Conservation (phyloP, 2,888 invertebrate species). For the Dione juno region DNA sequence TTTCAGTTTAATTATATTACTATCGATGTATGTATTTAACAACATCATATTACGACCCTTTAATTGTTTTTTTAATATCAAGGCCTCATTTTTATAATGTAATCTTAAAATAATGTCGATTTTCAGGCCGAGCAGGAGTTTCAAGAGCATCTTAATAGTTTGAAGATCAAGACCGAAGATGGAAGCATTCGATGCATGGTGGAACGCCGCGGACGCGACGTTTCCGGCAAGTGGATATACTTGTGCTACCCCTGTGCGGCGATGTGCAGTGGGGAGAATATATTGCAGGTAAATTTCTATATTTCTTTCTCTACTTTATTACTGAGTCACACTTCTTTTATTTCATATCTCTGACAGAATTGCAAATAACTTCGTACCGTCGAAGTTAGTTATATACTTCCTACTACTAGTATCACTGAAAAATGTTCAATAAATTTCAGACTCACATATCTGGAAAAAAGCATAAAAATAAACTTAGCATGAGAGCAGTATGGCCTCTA, state of each 20-base stretch:
- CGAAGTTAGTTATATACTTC: too few relatives aligned
- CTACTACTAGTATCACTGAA: not conserved
- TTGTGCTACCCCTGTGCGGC: slow-evolving; percentile 82
- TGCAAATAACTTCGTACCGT: too few relatives aligned
- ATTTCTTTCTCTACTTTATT: too few relatives aligned
- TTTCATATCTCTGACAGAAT: too few relatives aligned
- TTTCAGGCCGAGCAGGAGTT: slow-evolving; percentile 77
- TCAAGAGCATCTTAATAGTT: slow-evolving; percentile 70
- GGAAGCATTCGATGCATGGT: slow-evolving; percentile 73
- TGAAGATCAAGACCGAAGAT: slow-evolving; percentile 77
- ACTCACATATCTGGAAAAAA: slow-evolving; percentile 79
- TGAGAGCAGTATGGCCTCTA: slow-evolving; percentile 63
- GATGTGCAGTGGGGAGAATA: slow-evolving; percentile 72
- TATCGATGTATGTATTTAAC: not conserved
- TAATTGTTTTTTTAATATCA: not conserved
- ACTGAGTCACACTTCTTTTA: too few relatives aligned
- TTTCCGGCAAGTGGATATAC: slow-evolving; percentile 75
- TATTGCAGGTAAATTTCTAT: slow-evolving; percentile 65
- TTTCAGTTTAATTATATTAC: not conserved
- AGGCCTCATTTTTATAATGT: not conserved
- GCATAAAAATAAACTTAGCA: slow-evolving; percentile 68
- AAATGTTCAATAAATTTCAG: slow-evolving; percentile 52
- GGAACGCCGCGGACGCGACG: slow-evolving; percentile 72
- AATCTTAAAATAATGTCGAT: not conserved
- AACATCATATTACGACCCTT: not conserved